Conservation (phyloP, 2,797 vertebrate species). For the Crypturellus tataupa region DNA sequence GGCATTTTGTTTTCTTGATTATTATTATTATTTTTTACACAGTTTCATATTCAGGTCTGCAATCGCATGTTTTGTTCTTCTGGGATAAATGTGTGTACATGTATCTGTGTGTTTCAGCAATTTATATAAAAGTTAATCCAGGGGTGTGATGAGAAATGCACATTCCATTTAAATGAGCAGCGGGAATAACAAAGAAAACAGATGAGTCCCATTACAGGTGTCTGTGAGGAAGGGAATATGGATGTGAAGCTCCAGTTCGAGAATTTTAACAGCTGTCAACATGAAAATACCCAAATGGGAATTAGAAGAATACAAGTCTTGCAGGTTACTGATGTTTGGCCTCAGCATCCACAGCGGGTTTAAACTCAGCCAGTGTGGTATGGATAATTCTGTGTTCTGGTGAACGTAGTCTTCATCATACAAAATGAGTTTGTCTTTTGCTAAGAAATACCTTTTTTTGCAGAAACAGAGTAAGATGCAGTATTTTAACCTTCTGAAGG, state of each 20-base stretch:
- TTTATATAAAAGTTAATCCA: constrained; percentile 55
- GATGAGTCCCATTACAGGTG: constrained; percentile 76
- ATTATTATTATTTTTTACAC: background rate
- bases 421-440: constrained; percentile 32
- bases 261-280: constrained; percentile 79
- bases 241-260: constrained; percentile 72
- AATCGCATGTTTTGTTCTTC: background rate
- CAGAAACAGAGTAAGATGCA: background rate
- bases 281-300: constrained; percentile 74
- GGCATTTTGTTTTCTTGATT: too few relatives aligned
- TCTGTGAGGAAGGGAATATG: constrained; percentile 70
- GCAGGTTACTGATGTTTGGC: constrained; percentile 68
- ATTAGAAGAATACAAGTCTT: constrained; percentile 71
- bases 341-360: constrained; percentile 60
- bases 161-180: constrained; percentile 75
- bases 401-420: constrained; percentile 35
- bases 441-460: background rate
- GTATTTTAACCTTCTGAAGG: background rate
- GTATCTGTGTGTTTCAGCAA: constrained; percentile 14
- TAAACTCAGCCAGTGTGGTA: constrained; percentile 44
- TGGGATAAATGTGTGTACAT: background rate
- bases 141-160: constrained; percentile 65
- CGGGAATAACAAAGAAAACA: constrained; percentile 75
- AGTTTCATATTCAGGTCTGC: background rate
- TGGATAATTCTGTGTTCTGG: constrained; percentile 59